Conservation (phyloP, 2,797 vertebrate genomes). For the Cynodonichthys magdalenae region DNA sequence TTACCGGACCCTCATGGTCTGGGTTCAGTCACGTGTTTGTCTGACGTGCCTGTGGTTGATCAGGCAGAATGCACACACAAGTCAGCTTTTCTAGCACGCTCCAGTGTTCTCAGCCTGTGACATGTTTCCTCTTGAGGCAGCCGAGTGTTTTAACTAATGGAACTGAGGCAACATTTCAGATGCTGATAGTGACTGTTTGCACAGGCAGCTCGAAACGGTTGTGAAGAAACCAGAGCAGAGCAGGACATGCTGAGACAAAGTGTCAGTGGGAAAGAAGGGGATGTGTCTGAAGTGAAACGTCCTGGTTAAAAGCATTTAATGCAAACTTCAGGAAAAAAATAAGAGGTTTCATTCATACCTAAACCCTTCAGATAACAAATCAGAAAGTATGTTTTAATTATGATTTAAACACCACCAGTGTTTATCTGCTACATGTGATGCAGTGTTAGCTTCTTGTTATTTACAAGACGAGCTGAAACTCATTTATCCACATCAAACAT, state of each 20-base stretch:
- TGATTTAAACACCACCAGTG: not conserved
- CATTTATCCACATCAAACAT: no score
- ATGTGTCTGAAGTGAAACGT: slow-evolving; percentile 30
- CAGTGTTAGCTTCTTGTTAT: no score
- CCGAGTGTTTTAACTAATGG: slow-evolving; percentile 60
- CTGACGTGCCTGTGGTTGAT: slow-evolving; percentile 2
- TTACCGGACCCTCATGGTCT: not conserved
- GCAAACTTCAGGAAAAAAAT: slow-evolving; percentile 61
- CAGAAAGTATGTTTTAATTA: not conserved
- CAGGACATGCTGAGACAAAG: slow-evolving; percentile 45
- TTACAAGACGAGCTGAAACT: no score
- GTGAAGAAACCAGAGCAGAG: slow-evolving; percentile 36
- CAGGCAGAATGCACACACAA: not conserved
- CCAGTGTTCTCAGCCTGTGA: slow-evolving; percentile 33
- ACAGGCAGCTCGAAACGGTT: slow-evolving; percentile 50
- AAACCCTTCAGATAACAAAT: slow-evolving; percentile 28
- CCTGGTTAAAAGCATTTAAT: slow-evolving; percentile 57
- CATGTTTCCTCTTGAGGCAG: slow-evolving; percentile 32
- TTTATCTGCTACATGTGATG: no score
- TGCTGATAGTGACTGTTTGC: slow-evolving; percentile 68
- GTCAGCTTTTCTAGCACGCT: slow-evolving; percentile 13
- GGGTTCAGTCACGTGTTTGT: slow-evolving; percentile 4
- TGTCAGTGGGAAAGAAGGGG: slow-evolving; percentile 44
- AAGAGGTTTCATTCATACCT: slow-evolving; percentile 43
- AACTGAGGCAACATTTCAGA: slow-evolving; percentile 61